A percentile compares a stretch with the other conserved stretches of the same genome.
phyloP scores from a whole-genome alignment of 2,888 invertebrate species.

The Lissonota sp. region DNA sequence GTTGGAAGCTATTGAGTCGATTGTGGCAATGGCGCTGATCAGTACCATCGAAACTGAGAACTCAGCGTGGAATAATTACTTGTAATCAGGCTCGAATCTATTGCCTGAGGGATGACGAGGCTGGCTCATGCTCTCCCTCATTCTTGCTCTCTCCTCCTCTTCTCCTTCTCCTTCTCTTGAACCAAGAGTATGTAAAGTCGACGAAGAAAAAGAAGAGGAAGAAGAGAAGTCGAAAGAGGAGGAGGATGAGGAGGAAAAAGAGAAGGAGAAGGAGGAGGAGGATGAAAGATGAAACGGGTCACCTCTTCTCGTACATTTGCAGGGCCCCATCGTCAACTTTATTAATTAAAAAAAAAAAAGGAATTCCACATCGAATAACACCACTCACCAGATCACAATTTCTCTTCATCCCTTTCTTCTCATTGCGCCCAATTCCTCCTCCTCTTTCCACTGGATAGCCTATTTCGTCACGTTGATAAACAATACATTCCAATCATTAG shows the following conservation, averaged over 20 bases:
- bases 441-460: not conserved
- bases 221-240: constrained; percentile 48
- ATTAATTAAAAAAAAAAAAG: constrained; percentile 52
- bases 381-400: constrained; percentile 70
- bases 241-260: constrained; percentile 39
- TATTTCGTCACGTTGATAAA: too few species aligned
- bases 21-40: constrained; percentile 60
- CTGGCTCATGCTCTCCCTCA: constrained; percentile 57
- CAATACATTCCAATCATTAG: too few species aligned
- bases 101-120: constrained; percentile 78
- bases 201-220: constrained; percentile 49
- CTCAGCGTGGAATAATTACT: constrained; percentile 80
- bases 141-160: constrained; percentile 21
- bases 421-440: not conserved
- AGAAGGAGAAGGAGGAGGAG: constrained; percentile 22
- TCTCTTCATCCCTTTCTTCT: constrained; percentile 9
- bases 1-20: constrained; percentile 45
- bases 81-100: constrained; percentile 82
- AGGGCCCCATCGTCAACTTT: constrained; percentile 28
- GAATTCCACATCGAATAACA: constrained; percentile 34
- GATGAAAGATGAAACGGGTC: constrained; percentile 25
- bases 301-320: not conserved
- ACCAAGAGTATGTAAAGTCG: constrained; percentile 36
- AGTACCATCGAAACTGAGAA: constrained; percentile 70
- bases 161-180: constrained; percentile 43